Evolutionary conservation across 2,888 invertebrate species (phyloP).

Genomic region (Oscheius sp.): DNA sequence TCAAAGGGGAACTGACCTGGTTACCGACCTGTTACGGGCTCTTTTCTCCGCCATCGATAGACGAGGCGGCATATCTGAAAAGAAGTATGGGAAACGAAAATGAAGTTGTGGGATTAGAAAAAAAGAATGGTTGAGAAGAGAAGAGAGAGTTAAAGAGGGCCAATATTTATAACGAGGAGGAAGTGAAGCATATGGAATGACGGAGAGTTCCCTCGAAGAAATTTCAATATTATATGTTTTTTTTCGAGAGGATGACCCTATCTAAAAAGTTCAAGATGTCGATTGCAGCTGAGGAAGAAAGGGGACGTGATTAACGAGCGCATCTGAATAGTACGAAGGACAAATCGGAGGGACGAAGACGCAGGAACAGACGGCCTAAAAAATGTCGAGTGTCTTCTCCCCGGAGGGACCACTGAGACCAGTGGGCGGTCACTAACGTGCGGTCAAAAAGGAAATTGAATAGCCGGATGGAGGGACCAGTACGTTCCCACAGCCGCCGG

Average conservation of each 20-base stretch:
- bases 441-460: constrained; percentile 11
- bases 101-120: too few species aligned
- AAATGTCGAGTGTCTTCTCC: not conserved
- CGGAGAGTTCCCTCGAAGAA: not conserved
- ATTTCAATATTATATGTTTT: not conserved
- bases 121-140: not conserved
- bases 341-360: too few species aligned
- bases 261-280: not conserved
- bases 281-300: not conserved
- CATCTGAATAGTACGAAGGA: too few species aligned
- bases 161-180: not conserved
- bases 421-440: not conserved
- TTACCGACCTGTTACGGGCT: constrained; percentile 17
- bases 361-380: not conserved
- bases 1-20: not conserved
- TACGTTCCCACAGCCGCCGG: constrained; percentile 1
- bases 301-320: too few species aligned
- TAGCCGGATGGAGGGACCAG: not conserved
- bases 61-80: constrained; percentile 8
- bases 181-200: not conserved
- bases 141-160: not conserved
- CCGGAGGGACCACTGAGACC: not conserved
- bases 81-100: not conserved
- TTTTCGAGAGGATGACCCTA: not conserved
- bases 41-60: constrained; percentile 20